These are phyloP conservation scores for Leptura quadrifasciata DNA, from an alignment of 2,888 invertebrate species.

Conservation along the genomic window DNA sequence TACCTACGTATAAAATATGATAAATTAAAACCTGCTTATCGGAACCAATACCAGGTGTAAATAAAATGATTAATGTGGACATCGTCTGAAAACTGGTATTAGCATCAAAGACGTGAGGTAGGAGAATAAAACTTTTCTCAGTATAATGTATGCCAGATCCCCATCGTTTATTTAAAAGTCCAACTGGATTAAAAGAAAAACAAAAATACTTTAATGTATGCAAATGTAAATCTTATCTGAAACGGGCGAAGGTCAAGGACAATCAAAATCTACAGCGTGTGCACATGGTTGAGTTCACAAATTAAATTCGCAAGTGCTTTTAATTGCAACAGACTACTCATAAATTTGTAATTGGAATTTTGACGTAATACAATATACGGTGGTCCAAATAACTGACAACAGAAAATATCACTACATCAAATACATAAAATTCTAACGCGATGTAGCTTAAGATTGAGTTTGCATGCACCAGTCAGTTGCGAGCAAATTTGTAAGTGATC, in stretches of 20 bases:
- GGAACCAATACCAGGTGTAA: neutral
- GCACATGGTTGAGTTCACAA: neutral
- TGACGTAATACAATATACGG: no score
- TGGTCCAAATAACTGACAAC: no score
- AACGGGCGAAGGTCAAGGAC: neutral
- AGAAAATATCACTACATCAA: no score
- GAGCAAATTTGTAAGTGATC: no score
- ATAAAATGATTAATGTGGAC: neutral
- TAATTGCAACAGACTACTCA: neutral
- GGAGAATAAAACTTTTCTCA: neutral
- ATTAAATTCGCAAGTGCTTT: neutral
- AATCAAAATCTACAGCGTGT: neutral
- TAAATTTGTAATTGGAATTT: no score
- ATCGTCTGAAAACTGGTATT: neutral
- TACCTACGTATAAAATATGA: neutral
- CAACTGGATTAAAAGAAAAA: neutral
- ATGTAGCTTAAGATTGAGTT: no score
- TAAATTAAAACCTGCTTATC: neutral
- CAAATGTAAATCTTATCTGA: slow-evolving; percentile 4
- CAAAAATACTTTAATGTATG: neutral
- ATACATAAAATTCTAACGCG: no score
- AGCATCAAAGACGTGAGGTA: neutral
- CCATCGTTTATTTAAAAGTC: neutral
- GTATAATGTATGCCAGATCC: neutral
- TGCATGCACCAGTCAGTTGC: no score